These are phyloP conservation scores for Tiliqua scincoides DNA, from an alignment of 2,113 vertebrate genomes.

Conservation along the genomic window DNA sequence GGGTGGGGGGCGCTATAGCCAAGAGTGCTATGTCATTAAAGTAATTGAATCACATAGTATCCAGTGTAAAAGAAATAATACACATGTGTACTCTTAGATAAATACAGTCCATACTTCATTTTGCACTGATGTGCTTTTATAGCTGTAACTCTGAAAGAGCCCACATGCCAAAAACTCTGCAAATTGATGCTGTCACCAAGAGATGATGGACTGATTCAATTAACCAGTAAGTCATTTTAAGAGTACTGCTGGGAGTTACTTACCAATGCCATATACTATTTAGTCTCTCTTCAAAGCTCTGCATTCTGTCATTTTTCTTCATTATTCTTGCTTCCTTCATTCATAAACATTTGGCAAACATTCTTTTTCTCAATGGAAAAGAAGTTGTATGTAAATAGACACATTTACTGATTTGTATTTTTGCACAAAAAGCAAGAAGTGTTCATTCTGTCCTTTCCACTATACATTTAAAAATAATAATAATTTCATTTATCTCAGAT, in stretches of 20 bases:
- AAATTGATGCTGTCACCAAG: slow-evolving; percentile 70
- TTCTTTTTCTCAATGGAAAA: slow-evolving; percentile 46
- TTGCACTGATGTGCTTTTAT: slow-evolving; percentile 48
- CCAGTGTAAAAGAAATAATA: slow-evolving; percentile 19
- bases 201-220: slow-evolving; percentile 79
- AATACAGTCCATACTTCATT: slow-evolving; percentile 29
- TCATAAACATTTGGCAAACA: slow-evolving; percentile 64
- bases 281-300: slow-evolving; percentile 57
- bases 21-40: not conserved
- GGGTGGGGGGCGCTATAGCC: not conserved
- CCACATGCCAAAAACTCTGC: slow-evolving; percentile 50
- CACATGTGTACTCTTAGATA: not conserved
- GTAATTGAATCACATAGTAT: not conserved
- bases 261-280: slow-evolving; percentile 65
- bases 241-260: slow-evolving; percentile 72
- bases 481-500: slow-evolving; percentile 13
- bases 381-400: slow-evolving; percentile 48
- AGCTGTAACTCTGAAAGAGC: slow-evolving; percentile 47
- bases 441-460: not conserved
- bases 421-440: not conserved
- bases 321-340: slow-evolving; percentile 71
- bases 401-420: slow-evolving; percentile 38
- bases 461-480: slow-evolving; percentile 24
- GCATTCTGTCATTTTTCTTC: slow-evolving; percentile 74
- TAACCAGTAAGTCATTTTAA: slow-evolving; percentile 74